phyloP scores from a whole-genome alignment of 2,888 invertebrate species.

The Uloborus plumipes region DNA sequence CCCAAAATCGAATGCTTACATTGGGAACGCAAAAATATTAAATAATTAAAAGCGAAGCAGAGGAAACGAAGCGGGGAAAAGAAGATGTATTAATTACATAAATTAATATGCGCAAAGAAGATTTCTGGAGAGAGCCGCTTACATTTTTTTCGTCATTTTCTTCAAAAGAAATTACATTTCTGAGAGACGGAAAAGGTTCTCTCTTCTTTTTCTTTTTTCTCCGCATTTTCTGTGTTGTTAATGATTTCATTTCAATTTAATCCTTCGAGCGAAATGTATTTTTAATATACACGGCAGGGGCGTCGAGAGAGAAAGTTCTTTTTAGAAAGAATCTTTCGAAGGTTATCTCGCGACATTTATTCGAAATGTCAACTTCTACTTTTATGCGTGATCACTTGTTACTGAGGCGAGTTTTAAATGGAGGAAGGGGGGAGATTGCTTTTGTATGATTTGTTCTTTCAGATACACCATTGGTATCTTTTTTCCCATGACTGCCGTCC shows the following conservation, averaged over 20 bases:
- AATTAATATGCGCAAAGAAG: slow-evolving; percentile 61
- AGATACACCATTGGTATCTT: too few relatives aligned
- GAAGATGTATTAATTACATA: slow-evolving; percentile 65
- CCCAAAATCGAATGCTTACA: slow-evolving; percentile 39
- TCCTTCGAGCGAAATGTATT: slow-evolving; percentile 58
- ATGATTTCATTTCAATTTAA: slow-evolving; percentile 63
- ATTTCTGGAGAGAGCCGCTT: slow-evolving; percentile 42
- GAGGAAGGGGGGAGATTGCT: too few relatives aligned
- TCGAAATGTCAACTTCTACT: slow-evolving; percentile 22
- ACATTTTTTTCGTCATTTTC: slow-evolving; percentile 26
- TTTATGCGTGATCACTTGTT: slow-evolving; percentile 29
- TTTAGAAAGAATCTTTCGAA: too few relatives aligned
- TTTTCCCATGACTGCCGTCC: too few relatives aligned
- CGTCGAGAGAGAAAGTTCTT: not conserved
- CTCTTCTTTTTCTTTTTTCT: slow-evolving; percentile 14
- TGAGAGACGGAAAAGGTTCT: slow-evolving; percentile 39
- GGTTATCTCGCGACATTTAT: slow-evolving; percentile 39
- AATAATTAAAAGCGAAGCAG: slow-evolving; percentile 49
- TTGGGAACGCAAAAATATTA: slow-evolving; percentile 51
- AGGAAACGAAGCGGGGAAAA: slow-evolving; percentile 37
- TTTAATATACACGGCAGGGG: slow-evolving; percentile 51
- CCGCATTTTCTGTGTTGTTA: slow-evolving; percentile 35
- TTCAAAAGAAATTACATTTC: slow-evolving; percentile 6
- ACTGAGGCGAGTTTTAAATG: slow-evolving; percentile 13
- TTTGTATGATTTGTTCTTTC: too few relatives aligned